Base-by-base conservation (phyloP, 2,113 vertebrate species). In the Hymenochirus boettgeri region DNA sequence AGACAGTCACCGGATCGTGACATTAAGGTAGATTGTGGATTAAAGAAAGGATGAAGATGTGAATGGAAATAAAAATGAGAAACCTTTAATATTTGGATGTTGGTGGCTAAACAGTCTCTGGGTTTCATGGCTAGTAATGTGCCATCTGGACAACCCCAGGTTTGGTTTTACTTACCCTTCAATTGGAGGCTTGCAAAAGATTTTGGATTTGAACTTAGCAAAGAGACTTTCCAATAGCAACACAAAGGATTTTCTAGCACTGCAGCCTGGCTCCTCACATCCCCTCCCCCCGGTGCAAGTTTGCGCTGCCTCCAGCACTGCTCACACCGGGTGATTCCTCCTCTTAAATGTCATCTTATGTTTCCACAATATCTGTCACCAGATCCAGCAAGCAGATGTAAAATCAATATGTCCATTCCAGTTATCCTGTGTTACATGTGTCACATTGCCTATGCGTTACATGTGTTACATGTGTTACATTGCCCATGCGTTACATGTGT, bases 141-240 rank as follows among this genome's bases (percentile, higher is more conserved):
- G 39, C 39, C 39, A n/a, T 31, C 39, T 42, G 39, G 13, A 5
- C n/a, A n/a, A 1, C 39, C 39, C 39, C 11, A 5, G 39, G 15
- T n/a, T 15, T 5, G 7, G 35, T n/a, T 15, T 6, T 7, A 15
- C 39, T n/a, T n/a, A 42, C 39, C 33, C 33, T 12, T 1, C 5
- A 17, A 39, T n/a, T 8, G 39, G 17, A 6, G 39, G 39, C 39
- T 15, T 42, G 39, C 39, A n/a, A 15, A 42, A 17, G 39, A n/a
- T 42, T 42, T 42, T 42, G 39, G 15, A 42, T 42, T 42, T 42
- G 39, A 42, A 42, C 39, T 42, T 42, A 42, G 39, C 39, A 42
- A 42, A 42, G 39, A 42, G 39, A 42, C 39, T 17, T 42, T 42
- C 39, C 39, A 42, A 42, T 42, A 42, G 17, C 39, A 12, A 42